A percentile compares a stretch with the other conserved stretches of the same genome.
These are phyloP conservation scores for Scophthalmus maximus DNA, from an alignment of 2,113 vertebrate genomes.

Conservation along the genomic window DNA sequence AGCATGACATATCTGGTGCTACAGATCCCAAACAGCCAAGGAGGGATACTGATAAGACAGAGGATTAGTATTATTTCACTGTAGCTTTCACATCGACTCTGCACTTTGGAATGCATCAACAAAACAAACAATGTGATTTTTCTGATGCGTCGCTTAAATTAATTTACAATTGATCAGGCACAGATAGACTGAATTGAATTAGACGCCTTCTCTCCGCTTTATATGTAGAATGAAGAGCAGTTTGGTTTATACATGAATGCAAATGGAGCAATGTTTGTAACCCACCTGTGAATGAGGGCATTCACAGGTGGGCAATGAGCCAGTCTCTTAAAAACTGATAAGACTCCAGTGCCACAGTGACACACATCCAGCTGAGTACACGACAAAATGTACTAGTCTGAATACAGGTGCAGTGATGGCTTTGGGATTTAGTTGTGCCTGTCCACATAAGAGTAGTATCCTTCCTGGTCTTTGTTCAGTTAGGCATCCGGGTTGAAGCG, in stretches of 20 bases:
- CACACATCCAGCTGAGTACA: constrained; percentile 11
- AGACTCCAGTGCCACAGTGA: constrained; percentile 2
- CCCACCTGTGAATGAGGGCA: not conserved
- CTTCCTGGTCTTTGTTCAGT: constrained; percentile 23
- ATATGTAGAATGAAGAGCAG: not conserved
- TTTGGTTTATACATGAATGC: constrained; percentile 1
- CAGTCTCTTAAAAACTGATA: not conserved
- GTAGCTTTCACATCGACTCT: not conserved
- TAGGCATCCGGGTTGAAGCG: constrained; percentile 43
- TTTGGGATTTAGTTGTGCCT: constrained; percentile 23
- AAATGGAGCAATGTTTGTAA: not conserved
- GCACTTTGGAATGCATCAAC: too few species aligned
- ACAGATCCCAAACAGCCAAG: constrained; percentile 10
- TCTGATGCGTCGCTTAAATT: not conserved
- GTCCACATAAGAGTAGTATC: not conserved
- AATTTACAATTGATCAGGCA: not conserved
- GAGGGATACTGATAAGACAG: not conserved
- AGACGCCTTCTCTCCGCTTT: not conserved
- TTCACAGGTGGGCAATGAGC: too few species aligned
- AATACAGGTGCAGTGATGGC: constrained; percentile 5
- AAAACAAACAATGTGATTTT: not conserved
- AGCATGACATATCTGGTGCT: not conserved
- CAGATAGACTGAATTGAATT: not conserved
- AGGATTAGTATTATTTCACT: not conserved
- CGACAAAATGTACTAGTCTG: constrained; percentile 1